Conservation (phyloP, 2,797 vertebrate species). For the Peromyscus nudipes region DNA sequence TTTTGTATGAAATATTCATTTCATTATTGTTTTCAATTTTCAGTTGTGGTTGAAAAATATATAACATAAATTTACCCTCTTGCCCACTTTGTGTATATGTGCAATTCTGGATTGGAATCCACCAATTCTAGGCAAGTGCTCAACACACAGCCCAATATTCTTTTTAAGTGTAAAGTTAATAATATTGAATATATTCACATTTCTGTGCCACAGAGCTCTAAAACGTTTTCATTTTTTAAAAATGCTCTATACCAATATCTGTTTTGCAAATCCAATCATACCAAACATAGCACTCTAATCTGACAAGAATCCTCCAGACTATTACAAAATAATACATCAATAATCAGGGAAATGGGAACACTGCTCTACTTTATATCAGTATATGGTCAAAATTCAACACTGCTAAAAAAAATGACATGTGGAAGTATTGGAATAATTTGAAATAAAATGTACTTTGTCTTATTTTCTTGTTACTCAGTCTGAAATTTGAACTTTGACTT, state of each 20-base stretch:
- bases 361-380: slow-evolving; percentile 18
- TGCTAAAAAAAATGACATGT: not conserved
- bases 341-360: not conserved
- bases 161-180: not conserved
- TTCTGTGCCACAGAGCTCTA: not conserved
- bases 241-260: not conserved
- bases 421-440: not conserved
- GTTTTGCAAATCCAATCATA: not conserved
- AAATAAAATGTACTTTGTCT: not conserved
- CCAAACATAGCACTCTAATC: not conserved
- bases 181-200: not conserved
- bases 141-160: not conserved
- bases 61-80: not conserved
- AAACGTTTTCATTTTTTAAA: not conserved
- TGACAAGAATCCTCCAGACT: not conserved
- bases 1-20: slow-evolving; percentile 1
- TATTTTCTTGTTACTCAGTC: not conserved
- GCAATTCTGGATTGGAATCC: not conserved
- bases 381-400: not conserved
- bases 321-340: not conserved
- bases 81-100: not conserved
- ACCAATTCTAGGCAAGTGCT: not conserved
- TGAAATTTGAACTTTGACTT: not conserved
- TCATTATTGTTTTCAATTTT: slow-evolving; percentile 25
- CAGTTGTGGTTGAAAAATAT: not conserved